These are phyloP conservation scores for Alligator mississippiensis DNA, from an alignment of 2,113 vertebrate species.

Conservation along the genomic window DNA sequence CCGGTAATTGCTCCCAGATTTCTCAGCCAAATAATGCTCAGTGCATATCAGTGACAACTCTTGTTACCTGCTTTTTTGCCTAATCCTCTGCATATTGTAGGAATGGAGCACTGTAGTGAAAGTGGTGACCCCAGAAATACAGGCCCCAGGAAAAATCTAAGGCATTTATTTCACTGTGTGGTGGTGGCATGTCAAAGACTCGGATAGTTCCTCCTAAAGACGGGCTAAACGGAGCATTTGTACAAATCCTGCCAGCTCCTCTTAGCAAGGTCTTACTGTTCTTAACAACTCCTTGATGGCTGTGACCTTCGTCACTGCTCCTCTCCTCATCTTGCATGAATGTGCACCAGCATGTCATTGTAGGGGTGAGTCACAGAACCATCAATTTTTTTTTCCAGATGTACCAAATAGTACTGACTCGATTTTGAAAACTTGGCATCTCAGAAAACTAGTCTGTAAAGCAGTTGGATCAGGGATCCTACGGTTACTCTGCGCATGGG, in stretches of 20 bases:
- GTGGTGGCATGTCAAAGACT: background rate
- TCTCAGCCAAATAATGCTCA: background rate
- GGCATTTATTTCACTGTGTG: background rate
- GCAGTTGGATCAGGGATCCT: background rate
- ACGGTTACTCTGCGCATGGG: background rate
- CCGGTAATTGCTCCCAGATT: rapidly evolving
- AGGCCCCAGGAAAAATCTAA: background rate
- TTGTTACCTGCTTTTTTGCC: background rate
- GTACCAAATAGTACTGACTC: background rate
- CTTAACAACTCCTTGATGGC: background rate
- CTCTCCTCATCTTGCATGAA: background rate
- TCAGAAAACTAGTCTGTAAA: background rate
- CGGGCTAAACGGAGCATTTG: background rate
- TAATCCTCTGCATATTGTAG: too few relatives aligned
- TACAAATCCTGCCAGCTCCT: background rate
- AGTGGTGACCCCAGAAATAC: background rate
- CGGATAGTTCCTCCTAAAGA: background rate
- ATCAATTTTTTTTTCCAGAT: background rate
- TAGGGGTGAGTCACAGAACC: background rate
- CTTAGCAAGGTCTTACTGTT: background rate
- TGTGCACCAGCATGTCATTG: background rate
- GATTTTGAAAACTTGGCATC: background rate
- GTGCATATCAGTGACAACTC: background rate
- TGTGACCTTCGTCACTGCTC: background rate
- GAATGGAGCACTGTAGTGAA: background rate